These are phyloP conservation scores for Argyrosomus japonicus DNA, from an alignment of 2,113 vertebrate genomes.

Conservation along the genomic window DNA sequence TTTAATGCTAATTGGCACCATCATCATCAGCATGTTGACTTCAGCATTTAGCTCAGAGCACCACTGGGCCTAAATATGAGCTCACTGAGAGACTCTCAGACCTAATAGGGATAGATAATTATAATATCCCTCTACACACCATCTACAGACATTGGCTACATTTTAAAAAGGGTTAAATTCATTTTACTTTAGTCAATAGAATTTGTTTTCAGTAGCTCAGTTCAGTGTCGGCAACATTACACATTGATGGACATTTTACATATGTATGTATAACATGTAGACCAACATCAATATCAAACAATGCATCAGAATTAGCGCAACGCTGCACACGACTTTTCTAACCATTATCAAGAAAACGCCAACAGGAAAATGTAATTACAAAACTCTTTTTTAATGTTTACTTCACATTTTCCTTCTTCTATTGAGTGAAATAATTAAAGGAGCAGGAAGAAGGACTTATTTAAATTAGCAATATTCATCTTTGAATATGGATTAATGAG, in stretches of 20 bases:
- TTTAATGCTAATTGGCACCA: background rate
- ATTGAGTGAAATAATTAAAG: slow-evolving; percentile 5
- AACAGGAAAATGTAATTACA: background rate
- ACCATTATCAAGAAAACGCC: background rate
- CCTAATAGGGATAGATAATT: background rate
- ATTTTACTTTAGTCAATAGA: background rate
- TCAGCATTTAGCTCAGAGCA: background rate
- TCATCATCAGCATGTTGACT: background rate
- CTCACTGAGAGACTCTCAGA: background rate
- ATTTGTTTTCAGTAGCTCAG: background rate
- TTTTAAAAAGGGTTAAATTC: background rate
- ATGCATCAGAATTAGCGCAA: background rate
- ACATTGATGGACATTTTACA: background rate
- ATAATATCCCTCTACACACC: too few relatives aligned
- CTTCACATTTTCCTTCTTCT: background rate
- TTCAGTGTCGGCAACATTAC: background rate
- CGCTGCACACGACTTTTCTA: background rate
- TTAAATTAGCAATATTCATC: background rate
- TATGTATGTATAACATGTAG: too few relatives aligned
- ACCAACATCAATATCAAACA: background rate
- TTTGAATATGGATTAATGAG: slow-evolving; percentile 9
- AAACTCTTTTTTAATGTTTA: background rate
- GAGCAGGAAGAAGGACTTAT: background rate
- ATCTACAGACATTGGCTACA: background rate
- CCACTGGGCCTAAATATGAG: background rate